Evolutionary conservation across 2,113 vertebrate species (phyloP), one percentile per base, ranked within the genome.

Genomic region (Rhombomys opimus): DNA sequence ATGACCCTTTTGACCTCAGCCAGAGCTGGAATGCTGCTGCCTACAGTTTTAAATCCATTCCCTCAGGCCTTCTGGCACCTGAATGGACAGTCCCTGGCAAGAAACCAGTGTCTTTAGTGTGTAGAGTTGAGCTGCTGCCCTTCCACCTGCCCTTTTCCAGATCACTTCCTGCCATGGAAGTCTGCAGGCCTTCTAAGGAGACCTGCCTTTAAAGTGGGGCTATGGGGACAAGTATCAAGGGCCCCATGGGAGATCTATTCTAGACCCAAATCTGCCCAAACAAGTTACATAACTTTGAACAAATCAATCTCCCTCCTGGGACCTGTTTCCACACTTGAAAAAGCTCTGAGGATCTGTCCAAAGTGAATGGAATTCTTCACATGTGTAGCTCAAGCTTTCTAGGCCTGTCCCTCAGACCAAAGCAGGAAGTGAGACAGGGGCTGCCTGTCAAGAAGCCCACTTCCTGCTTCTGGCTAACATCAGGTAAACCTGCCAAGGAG

Each of bases 381-480:
- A 59, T 30, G 52, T 73, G 65, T 35, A 46, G 72, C 54, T 88
- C 73, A 81, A 57, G 70, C 80, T 86, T 90, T 41, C 75, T 23
- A 61, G 68, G 5, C 32, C 85, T 35, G 70, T 14, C 73, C 65
- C 54, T 2, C 14, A 88, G 65, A 89, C 7, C 0, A 7, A 46
- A 54, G 76, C 76, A 96, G 95, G 96, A 97, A 96, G 95, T 88
- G 22, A 65, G 38, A 46, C 73, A 90, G 0, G 3, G 72, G 23
- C 82, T 86, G 32, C 50, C 18, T 2, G n/a, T 87, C 86, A 90
- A 50, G 38, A 87, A 89, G 87, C 89, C 85, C 63, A 95, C 95
- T 96, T 94, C 95, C 90, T 94, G 93, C 81, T 90, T 75, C 73
- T 94, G 76, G 46, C 46, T 93, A 73, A 35, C 2, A 38, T 17